A percentile compares a stretch with the other conserved stretches of the same genome.
Conservation (phyloP, 1,140 invertebrate genomes). For the Microplitis mediator region DNA sequence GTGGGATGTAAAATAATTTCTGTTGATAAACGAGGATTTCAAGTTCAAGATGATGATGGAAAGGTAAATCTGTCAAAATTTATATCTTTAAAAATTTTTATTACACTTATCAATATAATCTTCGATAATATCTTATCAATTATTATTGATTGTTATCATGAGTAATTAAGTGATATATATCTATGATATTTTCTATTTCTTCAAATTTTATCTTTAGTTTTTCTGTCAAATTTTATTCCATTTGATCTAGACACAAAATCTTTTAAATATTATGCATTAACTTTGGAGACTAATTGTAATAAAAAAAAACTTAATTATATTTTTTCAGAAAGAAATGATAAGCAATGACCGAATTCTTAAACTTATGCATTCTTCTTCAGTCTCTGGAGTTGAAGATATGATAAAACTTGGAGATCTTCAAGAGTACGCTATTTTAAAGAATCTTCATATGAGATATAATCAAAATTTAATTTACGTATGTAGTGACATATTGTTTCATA, state of each 20-base stretch:
- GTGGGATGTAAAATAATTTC: constrained; percentile 93
- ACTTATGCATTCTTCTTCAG: constrained; percentile 97
- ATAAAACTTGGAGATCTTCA: constrained; percentile 98
- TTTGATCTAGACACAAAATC: too few relatives aligned
- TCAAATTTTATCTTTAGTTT: too few relatives aligned
- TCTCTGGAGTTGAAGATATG: constrained; percentile 99
- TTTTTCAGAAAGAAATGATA: constrained; percentile 84
- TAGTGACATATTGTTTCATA: constrained; percentile 44
- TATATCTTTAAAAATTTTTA: not conserved
- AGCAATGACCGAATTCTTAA: constrained; percentile 93
- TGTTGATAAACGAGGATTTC: constrained; percentile 88
- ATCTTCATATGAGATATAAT: constrained; percentile 96
- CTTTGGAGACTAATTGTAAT: not conserved
- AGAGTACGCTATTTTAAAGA: constrained; percentile 96
- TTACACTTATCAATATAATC: not conserved
- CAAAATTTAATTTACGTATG: constrained; percentile 98
- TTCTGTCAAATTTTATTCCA: too few relatives aligned
- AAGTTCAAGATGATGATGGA: constrained; percentile 93
- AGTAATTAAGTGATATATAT: too few relatives aligned
- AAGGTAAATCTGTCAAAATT: constrained; percentile 63
- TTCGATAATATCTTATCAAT: constrained; percentile 5
- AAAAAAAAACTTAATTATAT: not conserved
- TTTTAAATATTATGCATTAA: not conserved
- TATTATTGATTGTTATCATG: too few relatives aligned
- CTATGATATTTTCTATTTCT: too few relatives aligned